Evolutionary conservation across 2,888 invertebrate genomes (phyloP).

Genomic region (Petrophora chlorosata): DNA sequence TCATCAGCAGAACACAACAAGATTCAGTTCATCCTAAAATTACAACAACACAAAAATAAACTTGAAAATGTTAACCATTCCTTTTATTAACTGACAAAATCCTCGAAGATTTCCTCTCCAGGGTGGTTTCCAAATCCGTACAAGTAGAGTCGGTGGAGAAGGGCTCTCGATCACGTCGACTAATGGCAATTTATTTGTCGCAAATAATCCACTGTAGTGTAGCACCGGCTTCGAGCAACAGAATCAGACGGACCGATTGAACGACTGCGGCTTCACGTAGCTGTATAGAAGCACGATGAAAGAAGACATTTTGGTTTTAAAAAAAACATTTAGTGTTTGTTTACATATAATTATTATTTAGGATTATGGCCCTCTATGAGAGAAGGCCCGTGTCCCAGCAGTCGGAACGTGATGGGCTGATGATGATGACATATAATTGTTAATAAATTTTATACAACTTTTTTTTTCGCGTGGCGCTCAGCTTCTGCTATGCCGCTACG

Average conservation of each 20-base stretch:
- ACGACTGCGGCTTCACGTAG: constrained; percentile 1
- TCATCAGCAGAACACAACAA: too few species aligned
- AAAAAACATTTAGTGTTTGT: not conserved
- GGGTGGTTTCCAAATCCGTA: not conserved
- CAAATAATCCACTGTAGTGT: constrained; percentile 32
- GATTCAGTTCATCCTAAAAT: too few species aligned
- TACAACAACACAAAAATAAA: too few species aligned
- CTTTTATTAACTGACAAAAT: not conserved
- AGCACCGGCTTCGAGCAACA: constrained; percentile 14
- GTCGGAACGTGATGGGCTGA: too few species aligned
- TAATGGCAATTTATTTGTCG: constrained; percentile 43
- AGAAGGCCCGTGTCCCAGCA: too few species aligned
- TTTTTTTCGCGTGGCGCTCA: too few species aligned
- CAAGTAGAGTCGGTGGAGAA: constrained; percentile 18
- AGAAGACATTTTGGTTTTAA: not conserved
- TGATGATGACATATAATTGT: too few species aligned
- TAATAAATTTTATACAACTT: too few species aligned
- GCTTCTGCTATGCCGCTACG: too few species aligned
- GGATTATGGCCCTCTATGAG: too few species aligned
- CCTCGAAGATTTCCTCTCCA: not conserved
- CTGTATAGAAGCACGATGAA: not conserved
- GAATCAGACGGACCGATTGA: constrained; percentile 14
- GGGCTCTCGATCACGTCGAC: constrained; percentile 34
- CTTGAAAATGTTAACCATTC: too few species aligned
- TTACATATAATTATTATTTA: too few species aligned